phyloP scores from a whole-genome alignment of 2,113 vertebrate species.

The Tragelaphus scriptus region DNA sequence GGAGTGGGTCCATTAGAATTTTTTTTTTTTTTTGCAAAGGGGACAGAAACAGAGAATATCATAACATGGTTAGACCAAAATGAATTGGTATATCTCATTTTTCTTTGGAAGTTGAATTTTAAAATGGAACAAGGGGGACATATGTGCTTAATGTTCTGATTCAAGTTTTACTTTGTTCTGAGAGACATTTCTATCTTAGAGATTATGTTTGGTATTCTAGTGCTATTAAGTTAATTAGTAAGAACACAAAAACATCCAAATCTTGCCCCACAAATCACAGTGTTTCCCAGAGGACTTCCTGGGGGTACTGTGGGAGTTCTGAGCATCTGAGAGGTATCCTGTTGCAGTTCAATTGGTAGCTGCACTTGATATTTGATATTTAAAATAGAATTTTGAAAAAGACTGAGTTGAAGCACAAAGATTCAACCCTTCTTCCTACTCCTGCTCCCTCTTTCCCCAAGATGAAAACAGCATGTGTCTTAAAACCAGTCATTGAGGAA shows the following conservation, averaged over 20 bases:
- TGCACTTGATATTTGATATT: accelerated
- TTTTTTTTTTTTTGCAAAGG: background rate
- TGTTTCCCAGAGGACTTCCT: background rate
- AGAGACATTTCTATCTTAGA: background rate
- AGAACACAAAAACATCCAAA: background rate
- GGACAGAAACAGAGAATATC: background rate
- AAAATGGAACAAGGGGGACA: background rate
- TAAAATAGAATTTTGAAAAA: background rate
- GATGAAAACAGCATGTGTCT: background rate
- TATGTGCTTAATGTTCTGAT: background rate
- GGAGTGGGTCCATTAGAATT: background rate
- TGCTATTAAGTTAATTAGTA: background rate
- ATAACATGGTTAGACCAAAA: background rate
- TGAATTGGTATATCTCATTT: background rate
- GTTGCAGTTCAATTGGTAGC: background rate
- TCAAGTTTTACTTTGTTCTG: background rate
- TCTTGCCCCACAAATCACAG: background rate
- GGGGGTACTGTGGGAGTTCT: background rate
- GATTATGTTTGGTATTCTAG: background rate
- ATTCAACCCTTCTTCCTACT: background rate
- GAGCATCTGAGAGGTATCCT: background rate
- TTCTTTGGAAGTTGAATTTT: background rate
- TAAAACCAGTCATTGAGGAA: background rate
- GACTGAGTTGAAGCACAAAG: background rate
- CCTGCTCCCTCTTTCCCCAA: background rate